Percentiles rank a stretch among this genome's conserved stretches.
Conservation (phyloP, 2,888 invertebrate genomes). For the Diarsia mendica region DNA sequence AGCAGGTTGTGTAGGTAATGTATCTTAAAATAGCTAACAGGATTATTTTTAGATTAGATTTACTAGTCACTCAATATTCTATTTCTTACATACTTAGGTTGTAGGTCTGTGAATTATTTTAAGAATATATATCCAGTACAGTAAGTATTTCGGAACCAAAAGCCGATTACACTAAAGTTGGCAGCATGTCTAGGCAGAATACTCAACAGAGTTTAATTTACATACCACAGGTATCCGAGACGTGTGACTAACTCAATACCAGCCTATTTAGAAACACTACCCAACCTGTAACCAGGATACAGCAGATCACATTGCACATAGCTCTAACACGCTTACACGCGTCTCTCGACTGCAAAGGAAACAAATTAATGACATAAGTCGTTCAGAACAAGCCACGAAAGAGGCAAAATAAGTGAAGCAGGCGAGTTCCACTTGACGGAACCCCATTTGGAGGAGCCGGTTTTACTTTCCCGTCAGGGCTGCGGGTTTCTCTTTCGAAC, state of each 20-base stretch:
- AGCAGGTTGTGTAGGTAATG: too few relatives aligned
- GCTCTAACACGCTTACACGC: too few relatives aligned
- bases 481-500: too few relatives aligned
- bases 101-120: too few relatives aligned
- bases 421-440: too few relatives aligned
- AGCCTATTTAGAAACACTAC: conserved; percentile 21
- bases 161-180: background rate
- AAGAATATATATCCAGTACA: too few relatives aligned
- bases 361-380: background rate
- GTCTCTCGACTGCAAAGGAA: background rate
- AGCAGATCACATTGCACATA: background rate
- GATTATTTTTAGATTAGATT: background rate
- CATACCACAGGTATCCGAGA: background rate
- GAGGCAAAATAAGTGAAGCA: too few relatives aligned
- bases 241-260: conserved; percentile 37
- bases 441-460: too few relatives aligned
- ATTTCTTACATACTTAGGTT: too few relatives aligned
- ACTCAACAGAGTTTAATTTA: background rate
- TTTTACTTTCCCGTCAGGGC: too few relatives aligned
- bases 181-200: background rate
- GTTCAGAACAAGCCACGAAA: too few relatives aligned
- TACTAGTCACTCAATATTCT: too few relatives aligned
- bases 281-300: background rate
- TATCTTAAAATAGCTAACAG: background rate
- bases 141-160: background rate